Evolutionary conservation across 2,113 vertebrate genomes (phyloP), one percentile per base, ranked within the genome.

Genomic region (Recurvirostra avosetta): DNA sequence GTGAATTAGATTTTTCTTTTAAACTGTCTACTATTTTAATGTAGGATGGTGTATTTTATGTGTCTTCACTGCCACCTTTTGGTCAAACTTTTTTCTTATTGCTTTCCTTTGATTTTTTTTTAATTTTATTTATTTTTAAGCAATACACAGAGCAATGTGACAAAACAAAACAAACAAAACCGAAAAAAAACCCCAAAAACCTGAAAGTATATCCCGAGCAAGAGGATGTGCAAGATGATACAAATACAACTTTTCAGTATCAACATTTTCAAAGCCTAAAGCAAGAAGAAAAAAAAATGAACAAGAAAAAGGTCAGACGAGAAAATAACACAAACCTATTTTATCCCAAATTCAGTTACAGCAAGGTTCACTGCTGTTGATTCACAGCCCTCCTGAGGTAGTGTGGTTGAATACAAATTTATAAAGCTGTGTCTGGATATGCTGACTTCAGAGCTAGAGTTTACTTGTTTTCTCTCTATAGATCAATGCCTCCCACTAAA

Each of bases 11-110:
- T 34, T 81, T 78, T 92, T 72, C 58, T 47, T 77, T 77, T 78
- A 29, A 77, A 53, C 6, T 8, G 4, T 50, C 86, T 40, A 25
- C 30, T 23, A 6, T 1, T 65, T 21, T n/a, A 40, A 70, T 18
- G 15, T 5, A 84, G 41, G 11, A 25, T 23, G 53, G 26, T 19
- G 41, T 26, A 10, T 89, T 93, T 91, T 81, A 49, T 0, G 11
- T 77, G 79, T 90, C 92, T 95, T 89, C 59, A 92, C 84, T 97
- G 96, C 97, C 97, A 97, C 80, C 97, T 92, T 83, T 90, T 95
- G 97, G 94, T 55, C 53, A 94, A 65, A 66, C 1, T 0, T 32
- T 76, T 77, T 91, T 71, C 27, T 71, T 30, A 12, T 8, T 16
- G 19, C 5, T 25, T 70, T 66, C 26, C 6, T 66, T 41, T 45